phyloP scores from a whole-genome alignment of 2,797 vertebrate genomes.

The Pseudotriccus pelzelni region DNA sequence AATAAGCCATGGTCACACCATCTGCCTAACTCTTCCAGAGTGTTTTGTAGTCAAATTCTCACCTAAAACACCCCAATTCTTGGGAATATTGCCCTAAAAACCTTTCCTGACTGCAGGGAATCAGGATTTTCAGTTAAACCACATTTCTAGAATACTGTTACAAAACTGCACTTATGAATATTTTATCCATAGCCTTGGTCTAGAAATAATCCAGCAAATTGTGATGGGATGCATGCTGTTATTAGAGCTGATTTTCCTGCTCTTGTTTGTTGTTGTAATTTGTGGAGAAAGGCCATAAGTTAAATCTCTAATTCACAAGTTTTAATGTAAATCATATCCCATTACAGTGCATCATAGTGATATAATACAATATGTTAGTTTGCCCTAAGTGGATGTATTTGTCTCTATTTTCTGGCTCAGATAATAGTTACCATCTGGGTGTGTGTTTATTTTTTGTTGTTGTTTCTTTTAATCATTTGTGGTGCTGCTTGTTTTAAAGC shows the following conservation, averaged over 20 bases:
- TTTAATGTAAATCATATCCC: conserved; percentile 70
- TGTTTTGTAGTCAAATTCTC: background rate
- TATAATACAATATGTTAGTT: conserved; percentile 70
- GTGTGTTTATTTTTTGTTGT: conserved; percentile 72
- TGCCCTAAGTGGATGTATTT: conserved; percentile 66
- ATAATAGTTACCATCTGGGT: conserved; percentile 78
- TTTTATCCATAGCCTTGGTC: background rate
- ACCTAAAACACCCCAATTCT: background rate
- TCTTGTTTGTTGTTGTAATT: conserved; percentile 66
- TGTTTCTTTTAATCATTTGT: conserved; percentile 68
- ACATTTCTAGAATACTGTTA: background rate
- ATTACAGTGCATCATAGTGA: conserved; percentile 67
- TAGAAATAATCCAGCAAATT: conserved; percentile 51
- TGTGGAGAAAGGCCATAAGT: conserved; percentile 65
- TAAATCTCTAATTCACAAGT: conserved; percentile 69
- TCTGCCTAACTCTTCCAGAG: background rate
- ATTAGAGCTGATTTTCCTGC: conserved; percentile 55
- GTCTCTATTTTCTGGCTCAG: conserved; percentile 72
- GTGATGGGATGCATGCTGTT: conserved; percentile 11
- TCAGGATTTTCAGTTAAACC: background rate
- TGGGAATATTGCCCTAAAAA: background rate
- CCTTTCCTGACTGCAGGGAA: background rate
- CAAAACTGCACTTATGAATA: background rate
- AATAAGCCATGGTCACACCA: background rate
- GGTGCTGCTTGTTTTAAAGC: conserved; percentile 70